Percentiles rank a stretch among this genome's conserved stretches.
Evolutionary conservation across 2,113 vertebrate species (phyloP).

Genomic region (Ibidorhyncha struthersii): DNA sequence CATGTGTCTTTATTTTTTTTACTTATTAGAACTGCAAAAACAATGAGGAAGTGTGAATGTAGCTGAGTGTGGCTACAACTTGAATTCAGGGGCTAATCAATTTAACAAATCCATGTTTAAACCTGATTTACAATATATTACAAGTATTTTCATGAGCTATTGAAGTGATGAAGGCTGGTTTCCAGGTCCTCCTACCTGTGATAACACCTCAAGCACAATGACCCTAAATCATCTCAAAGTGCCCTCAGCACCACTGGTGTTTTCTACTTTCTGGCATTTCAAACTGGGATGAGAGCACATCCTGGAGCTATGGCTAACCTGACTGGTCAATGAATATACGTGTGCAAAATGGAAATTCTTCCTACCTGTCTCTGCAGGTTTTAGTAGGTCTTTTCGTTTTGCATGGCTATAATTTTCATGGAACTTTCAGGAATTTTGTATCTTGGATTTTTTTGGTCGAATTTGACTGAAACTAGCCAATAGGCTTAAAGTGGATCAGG

Average conservation of each 20-base stretch:
- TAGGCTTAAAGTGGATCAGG: not conserved
- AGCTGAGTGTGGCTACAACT: not conserved
- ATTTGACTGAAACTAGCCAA: not conserved
- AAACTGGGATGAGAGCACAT: not conserved
- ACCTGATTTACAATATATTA: not conserved
- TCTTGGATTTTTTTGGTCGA: not conserved
- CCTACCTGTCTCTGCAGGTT: not conserved
- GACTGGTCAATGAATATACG: not conserved
- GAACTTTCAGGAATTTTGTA: not conserved
- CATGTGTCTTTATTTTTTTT: constrained; percentile 35
- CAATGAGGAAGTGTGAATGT: not conserved
- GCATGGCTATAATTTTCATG: not conserved
- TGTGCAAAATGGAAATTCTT: not conserved
- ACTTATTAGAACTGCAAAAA: constrained; percentile 44
- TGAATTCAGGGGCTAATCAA: not conserved
- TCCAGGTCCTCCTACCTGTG: not conserved
- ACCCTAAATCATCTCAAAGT: not conserved
- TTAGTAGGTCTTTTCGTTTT: not conserved
- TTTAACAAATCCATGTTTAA: not conserved
- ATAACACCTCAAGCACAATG: not conserved
- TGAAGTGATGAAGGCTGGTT: not conserved
- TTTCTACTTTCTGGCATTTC: not conserved
- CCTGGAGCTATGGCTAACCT: not conserved
- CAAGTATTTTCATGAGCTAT: not conserved
- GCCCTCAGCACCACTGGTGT: not conserved